A percentile compares a stretch with the other conserved stretches of the same genome.
These are phyloP conservation scores for Erebia palarica DNA, from an alignment of 2,888 invertebrate genomes.

Conservation along the genomic window DNA sequence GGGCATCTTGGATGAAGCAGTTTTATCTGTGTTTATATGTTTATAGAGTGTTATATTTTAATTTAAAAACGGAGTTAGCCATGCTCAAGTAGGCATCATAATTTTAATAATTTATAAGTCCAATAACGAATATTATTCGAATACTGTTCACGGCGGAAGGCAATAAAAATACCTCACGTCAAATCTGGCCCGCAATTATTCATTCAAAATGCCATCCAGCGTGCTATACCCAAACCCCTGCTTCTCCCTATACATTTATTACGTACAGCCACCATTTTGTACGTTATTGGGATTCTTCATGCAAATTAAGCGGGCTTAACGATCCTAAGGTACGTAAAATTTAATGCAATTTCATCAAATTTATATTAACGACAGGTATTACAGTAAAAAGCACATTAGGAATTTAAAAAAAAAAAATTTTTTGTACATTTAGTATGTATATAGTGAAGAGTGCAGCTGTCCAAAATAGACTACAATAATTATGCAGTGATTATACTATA, in stretches of 20 bases:
- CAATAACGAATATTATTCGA: conserved; percentile 57
- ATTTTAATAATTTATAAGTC: conserved; percentile 41
- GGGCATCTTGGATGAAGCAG: too few species aligned
- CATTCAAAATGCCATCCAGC: conserved; percentile 70
- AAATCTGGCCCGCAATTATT: conserved; percentile 74
- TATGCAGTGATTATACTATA: conserved; percentile 25
- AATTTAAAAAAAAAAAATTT: too few species aligned
- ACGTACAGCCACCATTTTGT: conserved; percentile 33
- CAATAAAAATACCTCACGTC: conserved; percentile 77
- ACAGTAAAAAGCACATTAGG: too few species aligned
- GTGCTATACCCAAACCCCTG: conserved; percentile 44
- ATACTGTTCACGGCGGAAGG: conserved; percentile 61
- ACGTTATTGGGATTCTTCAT: conserved; percentile 44
- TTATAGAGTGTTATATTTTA: too few species aligned
- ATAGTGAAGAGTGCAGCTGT: too few species aligned
- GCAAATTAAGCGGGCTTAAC: conserved; percentile 43
- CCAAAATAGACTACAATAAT: neutral
- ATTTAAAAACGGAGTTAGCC: neutral
- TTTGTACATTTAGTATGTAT: too few species aligned
- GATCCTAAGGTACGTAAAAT: conserved; percentile 33
- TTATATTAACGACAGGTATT: neutral
- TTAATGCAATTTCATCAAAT: conserved; percentile 26
- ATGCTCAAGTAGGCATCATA: conserved; percentile 8
- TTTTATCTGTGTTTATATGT: too few species aligned
- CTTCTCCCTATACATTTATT: conserved; percentile 32